phyloP scores from a whole-genome alignment of 1,140 invertebrate species.

The Hyles vespertilio region DNA sequence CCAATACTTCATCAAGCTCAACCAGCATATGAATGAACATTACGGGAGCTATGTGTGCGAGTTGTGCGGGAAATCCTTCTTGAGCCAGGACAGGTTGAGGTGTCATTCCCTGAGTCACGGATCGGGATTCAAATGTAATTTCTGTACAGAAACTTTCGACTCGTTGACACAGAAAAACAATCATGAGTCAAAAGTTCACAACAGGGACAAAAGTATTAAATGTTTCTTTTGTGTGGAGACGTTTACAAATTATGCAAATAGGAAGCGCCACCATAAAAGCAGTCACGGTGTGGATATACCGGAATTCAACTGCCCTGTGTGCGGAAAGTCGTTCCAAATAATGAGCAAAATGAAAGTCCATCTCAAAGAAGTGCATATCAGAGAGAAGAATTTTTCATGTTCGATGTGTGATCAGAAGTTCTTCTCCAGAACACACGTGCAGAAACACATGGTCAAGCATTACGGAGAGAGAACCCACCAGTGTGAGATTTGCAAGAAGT shows the following conservation, averaged over 20 bases:
- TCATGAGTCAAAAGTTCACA: conserved; percentile 46
- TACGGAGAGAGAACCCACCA: conserved; percentile 84
- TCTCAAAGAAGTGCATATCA: conserved; percentile 57
- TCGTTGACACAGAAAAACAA: conserved; percentile 41
- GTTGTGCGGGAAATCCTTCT: conserved; percentile 84
- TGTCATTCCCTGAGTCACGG: conserved; percentile 49
- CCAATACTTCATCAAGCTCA: conserved; percentile 65
- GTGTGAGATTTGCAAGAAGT: conserved; percentile 79
- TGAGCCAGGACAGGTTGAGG: conserved; percentile 50
- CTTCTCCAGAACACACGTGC: conserved; percentile 51
- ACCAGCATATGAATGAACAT: conserved; percentile 70
- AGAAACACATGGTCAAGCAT: conserved; percentile 74
- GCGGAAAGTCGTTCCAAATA: conserved; percentile 49
- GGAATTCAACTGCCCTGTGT: conserved; percentile 50
- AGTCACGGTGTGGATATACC: conserved; percentile 37
- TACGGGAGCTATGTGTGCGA: conserved; percentile 83
- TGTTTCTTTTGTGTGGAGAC: conserved; percentile 52
- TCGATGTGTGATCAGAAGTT: conserved; percentile 58
- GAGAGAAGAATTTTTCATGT: conserved; percentile 58
- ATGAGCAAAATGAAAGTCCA: conserved; percentile 58
- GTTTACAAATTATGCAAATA: conserved; percentile 44
- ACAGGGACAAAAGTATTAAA: conserved; percentile 40
- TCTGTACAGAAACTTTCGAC: conserved; percentile 45
- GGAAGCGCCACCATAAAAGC: conserved; percentile 48
- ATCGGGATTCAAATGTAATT: conserved; percentile 37